Evolutionary conservation across 2,113 vertebrate genomes (phyloP).

Genomic region (Pachyramphus minor): DNA sequence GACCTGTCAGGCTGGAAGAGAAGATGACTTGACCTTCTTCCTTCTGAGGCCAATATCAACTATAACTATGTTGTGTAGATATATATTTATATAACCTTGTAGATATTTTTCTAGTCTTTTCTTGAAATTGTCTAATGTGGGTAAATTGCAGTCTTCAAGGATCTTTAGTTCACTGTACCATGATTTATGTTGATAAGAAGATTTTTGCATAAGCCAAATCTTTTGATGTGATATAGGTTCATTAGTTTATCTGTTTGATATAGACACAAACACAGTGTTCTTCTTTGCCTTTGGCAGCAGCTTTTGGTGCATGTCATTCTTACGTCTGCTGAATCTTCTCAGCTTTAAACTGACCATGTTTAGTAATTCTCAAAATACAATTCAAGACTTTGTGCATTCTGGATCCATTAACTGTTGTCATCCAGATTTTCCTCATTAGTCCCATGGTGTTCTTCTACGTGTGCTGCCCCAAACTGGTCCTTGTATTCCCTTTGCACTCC

Average conservation of each 20-base stretch:
- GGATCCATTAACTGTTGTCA: neutral
- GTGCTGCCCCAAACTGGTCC: neutral
- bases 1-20: neutral
- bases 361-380: neutral
- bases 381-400: neutral
- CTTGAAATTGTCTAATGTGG: neutral
- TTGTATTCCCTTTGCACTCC: fast-evolving
- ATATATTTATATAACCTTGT: neutral
- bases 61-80: neutral
- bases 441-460: neutral
- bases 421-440: neutral
- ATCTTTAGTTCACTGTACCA: neutral
- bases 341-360: neutral
- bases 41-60: neutral
- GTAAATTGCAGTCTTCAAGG: neutral
- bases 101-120: neutral
- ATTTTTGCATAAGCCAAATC: neutral
- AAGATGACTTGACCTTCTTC: neutral
- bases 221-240: neutral
- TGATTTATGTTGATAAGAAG: neutral
- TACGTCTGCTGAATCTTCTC: neutral
- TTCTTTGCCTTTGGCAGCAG: neutral
- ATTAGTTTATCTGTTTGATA: neutral
- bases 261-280: neutral
- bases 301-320: neutral